phyloP scores from a whole-genome alignment of 2,888 invertebrate genomes.

The Cylindroiulus punctatus region DNA sequence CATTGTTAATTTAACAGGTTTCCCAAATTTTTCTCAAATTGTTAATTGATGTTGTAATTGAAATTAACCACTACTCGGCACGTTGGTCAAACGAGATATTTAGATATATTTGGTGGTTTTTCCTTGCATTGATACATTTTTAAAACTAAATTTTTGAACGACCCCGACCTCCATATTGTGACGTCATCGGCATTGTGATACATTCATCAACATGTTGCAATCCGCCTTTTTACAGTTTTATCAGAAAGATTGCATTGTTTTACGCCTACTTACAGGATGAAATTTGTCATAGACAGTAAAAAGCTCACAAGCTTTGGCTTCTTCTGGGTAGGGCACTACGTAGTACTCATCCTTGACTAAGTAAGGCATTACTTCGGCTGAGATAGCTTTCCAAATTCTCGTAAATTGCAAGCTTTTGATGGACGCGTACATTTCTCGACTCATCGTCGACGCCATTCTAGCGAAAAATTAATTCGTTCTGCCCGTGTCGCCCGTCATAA shows the following conservation, averaged over 20 bases:
- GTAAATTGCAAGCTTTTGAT: background rate
- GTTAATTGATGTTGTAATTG: too few species aligned
- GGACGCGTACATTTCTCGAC: background rate
- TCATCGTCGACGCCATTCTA: background rate
- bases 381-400: background rate
- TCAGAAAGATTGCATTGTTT: background rate
- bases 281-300: constrained; percentile 26
- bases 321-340: background rate
- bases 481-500: too few species aligned
- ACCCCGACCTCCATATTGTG: too few species aligned
- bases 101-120: too few species aligned
- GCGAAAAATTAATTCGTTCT: background rate
- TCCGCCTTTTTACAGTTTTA: too few species aligned
- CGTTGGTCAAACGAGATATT: too few species aligned
- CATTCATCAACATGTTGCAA: too few species aligned
- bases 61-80: too few species aligned
- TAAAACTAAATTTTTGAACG: background rate
- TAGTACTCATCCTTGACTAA: background rate
- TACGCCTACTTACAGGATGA: background rate
- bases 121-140: background rate
- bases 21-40: too few species aligned
- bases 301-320: background rate
- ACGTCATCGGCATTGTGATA: too few species aligned
- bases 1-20: background rate
- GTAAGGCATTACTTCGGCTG: background rate